Evolutionary conservation across 2,888 invertebrate species (phyloP).

Genomic region (Aspidiotus rigidus): DNA sequence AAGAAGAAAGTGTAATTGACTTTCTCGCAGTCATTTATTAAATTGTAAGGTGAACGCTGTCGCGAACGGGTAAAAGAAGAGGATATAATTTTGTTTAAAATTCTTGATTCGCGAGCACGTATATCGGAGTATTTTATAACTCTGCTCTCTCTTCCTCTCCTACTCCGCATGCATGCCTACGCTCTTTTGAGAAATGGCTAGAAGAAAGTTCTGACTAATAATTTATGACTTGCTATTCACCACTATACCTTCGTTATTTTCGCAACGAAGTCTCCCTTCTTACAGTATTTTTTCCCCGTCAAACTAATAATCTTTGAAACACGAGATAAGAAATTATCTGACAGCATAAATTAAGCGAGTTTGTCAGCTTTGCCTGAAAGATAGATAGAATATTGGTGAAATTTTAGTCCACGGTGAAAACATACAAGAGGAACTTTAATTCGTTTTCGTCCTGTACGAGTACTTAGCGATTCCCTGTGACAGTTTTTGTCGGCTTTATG

Average conservation of each 20-base stretch:
- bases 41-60: conserved; percentile 13
- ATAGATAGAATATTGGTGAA: no score
- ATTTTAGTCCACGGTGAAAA: no score
- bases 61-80: conserved; percentile 17
- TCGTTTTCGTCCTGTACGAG: no score
- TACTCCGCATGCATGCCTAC: background rate
- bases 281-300: background rate
- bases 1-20: conserved; percentile 30
- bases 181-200: conserved; percentile 25
- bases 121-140: background rate
- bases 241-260: background rate
- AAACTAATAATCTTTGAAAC: background rate
- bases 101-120: conserved; percentile 3
- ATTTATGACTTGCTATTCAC: conserved; percentile 15
- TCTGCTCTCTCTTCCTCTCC: background rate
- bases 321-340: background rate
- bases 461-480: no score
- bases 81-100: conserved; percentile 18
- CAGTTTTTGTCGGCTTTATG: no score
- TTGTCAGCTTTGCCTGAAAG: background rate
- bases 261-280: background rate
- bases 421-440: no score
- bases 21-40: conserved; percentile 32
- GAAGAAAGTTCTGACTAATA: conserved; percentile 23
- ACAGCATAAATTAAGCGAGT: background rate